phyloP scores from a whole-genome alignment of 2,888 invertebrate genomes.

The Melieria omissa region DNA sequence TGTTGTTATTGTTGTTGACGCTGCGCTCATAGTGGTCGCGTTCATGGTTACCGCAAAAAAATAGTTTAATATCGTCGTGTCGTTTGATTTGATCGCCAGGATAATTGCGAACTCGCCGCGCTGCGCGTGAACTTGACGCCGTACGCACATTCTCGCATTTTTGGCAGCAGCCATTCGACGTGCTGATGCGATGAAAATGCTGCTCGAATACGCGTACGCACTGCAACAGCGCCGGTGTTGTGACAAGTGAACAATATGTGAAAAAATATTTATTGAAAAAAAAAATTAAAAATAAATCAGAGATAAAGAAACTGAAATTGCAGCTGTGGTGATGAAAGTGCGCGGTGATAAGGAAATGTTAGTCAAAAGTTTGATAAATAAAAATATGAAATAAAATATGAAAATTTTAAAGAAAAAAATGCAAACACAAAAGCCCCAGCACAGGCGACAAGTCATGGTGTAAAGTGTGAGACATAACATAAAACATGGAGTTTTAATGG shows the following conservation, averaged over 20 bases:
- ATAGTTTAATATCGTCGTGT: slow-evolving; percentile 67
- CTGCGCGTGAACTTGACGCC: not conserved
- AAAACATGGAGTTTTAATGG: no score
- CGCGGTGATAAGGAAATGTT: no score
- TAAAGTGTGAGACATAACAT: no score
- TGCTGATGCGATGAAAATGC: no score
- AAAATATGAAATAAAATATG: no score
- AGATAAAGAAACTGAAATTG: no score
- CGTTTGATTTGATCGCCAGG: slow-evolving; percentile 65
- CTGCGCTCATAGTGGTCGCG: slow-evolving; percentile 65
- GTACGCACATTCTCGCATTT: not conserved
- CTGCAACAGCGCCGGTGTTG: not conserved
- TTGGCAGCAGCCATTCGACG: not conserved
- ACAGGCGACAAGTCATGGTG: no score
- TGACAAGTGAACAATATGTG: not conserved
- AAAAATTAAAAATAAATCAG: not conserved
- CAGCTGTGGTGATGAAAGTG: no score
- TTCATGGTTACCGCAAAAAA: slow-evolving; percentile 67
- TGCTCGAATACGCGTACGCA: no score
- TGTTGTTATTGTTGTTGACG: slow-evolving; percentile 47
- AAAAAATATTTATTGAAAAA: not conserved
- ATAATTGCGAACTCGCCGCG: slow-evolving; percentile 33
- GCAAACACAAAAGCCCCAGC: no score
- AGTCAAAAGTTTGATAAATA: no score
- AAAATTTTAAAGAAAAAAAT: no score